Conservation (phyloP, 37 sponge, comb jelly and placozoan species). For the Beroe forskalii region DNA sequence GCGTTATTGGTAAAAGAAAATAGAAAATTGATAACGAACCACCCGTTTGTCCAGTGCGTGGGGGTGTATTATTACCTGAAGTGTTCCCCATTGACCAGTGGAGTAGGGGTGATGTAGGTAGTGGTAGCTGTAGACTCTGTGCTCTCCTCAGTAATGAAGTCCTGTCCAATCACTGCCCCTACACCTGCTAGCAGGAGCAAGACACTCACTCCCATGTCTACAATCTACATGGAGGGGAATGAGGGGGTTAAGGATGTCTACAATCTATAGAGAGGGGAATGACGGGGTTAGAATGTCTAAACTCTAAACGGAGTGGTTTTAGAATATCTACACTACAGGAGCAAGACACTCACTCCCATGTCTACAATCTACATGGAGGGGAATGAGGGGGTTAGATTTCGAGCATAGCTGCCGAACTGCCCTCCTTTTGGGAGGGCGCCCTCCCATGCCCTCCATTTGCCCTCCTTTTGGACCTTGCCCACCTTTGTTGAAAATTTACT, state of each 20-base stretch:
- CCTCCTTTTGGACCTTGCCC: too few relatives aligned
- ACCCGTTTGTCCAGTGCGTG: too few relatives aligned
- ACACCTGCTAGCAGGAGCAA: not conserved
- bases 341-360: not conserved
- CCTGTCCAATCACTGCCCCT: not conserved
- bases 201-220: not conserved
- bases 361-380: not conserved
- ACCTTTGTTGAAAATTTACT: too few relatives aligned
- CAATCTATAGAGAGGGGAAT: too few relatives aligned
- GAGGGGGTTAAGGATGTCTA: not conserved
- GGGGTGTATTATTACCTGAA: slow-evolving; percentile 5
- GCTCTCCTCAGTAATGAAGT: not conserved
- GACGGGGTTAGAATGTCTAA: too few relatives aligned
- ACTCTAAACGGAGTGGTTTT: too few relatives aligned
- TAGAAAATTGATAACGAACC: not conserved
- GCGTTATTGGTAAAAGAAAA: not conserved
- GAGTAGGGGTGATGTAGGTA: slow-evolving; percentile 38
- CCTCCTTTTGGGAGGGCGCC: too few relatives aligned
- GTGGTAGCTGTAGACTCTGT: slow-evolving; percentile 15
- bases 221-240: not conserved
- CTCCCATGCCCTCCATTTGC: too few relatives aligned
- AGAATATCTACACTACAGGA: too few relatives aligned
- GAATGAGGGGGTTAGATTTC: not conserved
- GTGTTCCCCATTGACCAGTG: not conserved
- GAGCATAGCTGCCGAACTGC: too few relatives aligned